Evolutionary conservation across 1,140 invertebrate genomes (phyloP), one percentile per base, ranked within the genome.

Genomic region (Magallana ariakensis): DNA sequence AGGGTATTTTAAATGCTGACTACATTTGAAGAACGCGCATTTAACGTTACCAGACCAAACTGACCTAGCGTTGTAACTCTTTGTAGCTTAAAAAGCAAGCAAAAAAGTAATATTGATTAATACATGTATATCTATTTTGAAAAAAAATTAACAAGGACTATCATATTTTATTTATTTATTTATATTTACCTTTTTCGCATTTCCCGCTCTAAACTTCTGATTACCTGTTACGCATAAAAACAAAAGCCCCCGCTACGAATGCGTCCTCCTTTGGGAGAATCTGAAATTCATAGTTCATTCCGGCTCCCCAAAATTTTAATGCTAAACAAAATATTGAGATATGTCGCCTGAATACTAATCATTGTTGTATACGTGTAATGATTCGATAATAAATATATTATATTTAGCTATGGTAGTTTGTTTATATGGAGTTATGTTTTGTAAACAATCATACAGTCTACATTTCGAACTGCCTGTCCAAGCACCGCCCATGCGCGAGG

Each of bases 401-500:
- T 33, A 33, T 33, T 33, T 33, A 33, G 33, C 33, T 33, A 33
- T 33, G 33, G 33, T 33, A 33, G 33, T 70, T 26, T 70, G 66
- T 70, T 70, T 70, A 9, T 70, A 70, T 26, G 22, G 22, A 70
- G 9, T 33, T 70, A 70, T 70, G 66, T 70, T 70, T 70, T 70
- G 66, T 70, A 70, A 70, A 70, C 66, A 70, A 70, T 70, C 62
- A 22, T 4, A 33, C 19, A 11, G 62, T 70, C 62, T 8, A 81
- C 16, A 54, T 81, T 81, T 56, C 80, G 46, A 54, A 81, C 46
- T 54, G 54, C 80, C 19, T n/a, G 46, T 19, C 80, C 16, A 55
- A 90, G 91, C 88, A 88, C 90, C 90, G 96, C 86, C 96, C 96
- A 90, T 97, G 97, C 97, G 97, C 97, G 96, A 95, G 96, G 95